phyloP scores from a whole-genome alignment of 2,113 vertebrate genomes.

The Dasyprocta punctata region DNA sequence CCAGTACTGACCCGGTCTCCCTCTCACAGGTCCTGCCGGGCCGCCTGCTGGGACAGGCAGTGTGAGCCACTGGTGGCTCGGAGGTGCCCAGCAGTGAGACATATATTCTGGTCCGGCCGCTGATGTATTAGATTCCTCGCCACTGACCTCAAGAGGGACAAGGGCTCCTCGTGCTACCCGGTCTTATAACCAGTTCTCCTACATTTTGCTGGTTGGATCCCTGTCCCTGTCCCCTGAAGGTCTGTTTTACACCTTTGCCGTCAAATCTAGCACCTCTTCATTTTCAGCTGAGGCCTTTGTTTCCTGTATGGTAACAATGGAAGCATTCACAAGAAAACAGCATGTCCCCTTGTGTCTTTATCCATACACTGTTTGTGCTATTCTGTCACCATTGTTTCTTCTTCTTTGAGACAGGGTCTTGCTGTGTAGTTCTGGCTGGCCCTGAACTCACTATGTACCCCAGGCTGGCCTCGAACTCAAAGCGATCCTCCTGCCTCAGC shows the following conservation, averaged over 20 bases:
- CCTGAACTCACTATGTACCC: not conserved
- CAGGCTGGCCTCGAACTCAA: not conserved
- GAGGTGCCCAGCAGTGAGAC: not conserved
- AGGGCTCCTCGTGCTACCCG: not conserved
- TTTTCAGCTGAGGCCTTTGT: constrained; percentile 39
- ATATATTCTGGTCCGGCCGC: not conserved
- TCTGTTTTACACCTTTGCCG: not conserved
- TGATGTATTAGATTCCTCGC: not conserved
- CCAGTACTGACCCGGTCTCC: not conserved
- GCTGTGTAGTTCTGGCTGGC: not conserved
- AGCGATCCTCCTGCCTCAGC: not conserved
- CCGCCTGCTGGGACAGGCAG: not conserved
- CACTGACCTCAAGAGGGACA: not conserved
- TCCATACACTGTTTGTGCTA: not conserved
- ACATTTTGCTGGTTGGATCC: not conserved
- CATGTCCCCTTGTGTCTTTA: not conserved
- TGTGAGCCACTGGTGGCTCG: not conserved
- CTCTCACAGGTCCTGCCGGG: no score
- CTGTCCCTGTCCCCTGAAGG: not conserved
- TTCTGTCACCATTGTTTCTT: not conserved
- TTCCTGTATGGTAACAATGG: constrained; percentile 67
- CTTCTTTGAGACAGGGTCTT: not conserved
- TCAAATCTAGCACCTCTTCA: not conserved
- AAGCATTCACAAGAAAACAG: constrained; percentile 8
- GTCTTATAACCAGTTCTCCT: not conserved